phyloP scores from a whole-genome alignment of 1,140 invertebrate genomes.

The Camponotus vicinus region DNA sequence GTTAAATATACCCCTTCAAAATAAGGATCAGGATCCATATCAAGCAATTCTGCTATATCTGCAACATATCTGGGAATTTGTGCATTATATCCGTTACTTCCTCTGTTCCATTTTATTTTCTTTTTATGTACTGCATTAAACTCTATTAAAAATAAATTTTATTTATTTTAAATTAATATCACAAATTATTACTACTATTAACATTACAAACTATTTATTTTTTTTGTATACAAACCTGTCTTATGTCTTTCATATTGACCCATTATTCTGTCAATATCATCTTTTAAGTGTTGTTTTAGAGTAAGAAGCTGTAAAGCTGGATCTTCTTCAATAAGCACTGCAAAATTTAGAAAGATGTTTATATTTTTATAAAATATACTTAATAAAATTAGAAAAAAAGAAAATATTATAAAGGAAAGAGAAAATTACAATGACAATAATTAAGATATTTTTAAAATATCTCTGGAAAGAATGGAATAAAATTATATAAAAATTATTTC shows the following conservation, averaged over 20 bases:
- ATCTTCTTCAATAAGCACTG: constrained; percentile 76
- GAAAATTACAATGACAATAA: neutral
- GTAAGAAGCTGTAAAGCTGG: constrained; percentile 76
- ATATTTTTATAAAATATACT: neutral
- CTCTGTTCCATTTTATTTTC: constrained; percentile 70
- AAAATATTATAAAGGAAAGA: neutral
- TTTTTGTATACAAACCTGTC: constrained; percentile 66
- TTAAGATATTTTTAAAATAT: constrained; percentile 64
- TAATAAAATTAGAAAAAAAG: neutral
- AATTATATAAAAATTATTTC: neutral
- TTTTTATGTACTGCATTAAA: constrained; percentile 65
- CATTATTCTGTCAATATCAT: constrained; percentile 76
- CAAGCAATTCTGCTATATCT: constrained; percentile 80
- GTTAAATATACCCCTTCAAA: constrained; percentile 79
- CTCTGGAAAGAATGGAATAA: neutral
- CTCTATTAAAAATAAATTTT: constrained; percentile 65
- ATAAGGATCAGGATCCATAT: constrained; percentile 83
- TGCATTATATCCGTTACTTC: constrained; percentile 36
- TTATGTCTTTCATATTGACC: constrained; percentile 74
- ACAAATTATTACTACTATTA: neutral
- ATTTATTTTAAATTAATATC: constrained; percentile 14
- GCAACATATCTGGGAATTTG: constrained; percentile 79
- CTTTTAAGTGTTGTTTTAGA: constrained; percentile 75
- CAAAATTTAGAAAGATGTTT: constrained; percentile 26
- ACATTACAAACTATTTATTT: neutral